These are phyloP conservation scores for Montipora sp. DNA, from an alignment of 64 coral and sea anemone species.

Conservation along the genomic window DNA sequence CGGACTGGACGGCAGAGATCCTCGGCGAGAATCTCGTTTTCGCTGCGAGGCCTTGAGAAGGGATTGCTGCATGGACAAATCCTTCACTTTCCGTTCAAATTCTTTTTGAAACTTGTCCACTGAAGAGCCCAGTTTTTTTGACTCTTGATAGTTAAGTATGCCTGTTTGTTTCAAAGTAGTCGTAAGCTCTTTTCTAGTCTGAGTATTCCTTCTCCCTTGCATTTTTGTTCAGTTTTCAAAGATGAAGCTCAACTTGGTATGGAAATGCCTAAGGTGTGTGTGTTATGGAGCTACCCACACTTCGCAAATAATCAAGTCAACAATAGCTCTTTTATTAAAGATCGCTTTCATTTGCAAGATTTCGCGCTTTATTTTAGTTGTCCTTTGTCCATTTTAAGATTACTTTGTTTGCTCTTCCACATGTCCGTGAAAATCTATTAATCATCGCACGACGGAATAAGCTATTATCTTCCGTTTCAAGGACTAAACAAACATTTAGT, in stretches of 20 bases:
- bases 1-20: neutral
- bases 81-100: constrained; percentile 23
- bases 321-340: neutral
- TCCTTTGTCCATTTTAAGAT: constrained; percentile 14
- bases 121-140: constrained; percentile 18
- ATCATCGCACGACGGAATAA: neutral
- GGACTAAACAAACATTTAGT: neutral
- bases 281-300: too few relatives aligned
- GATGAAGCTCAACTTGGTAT: neutral
- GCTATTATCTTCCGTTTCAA: constrained; percentile 9
- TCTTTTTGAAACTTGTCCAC: constrained; percentile 45
- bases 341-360: neutral
- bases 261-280: neutral
- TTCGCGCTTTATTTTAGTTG: neutral
- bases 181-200: neutral
- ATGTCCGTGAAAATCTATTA: neutral
- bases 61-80: constrained; percentile 21
- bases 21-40: constrained; percentile 10
- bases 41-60: constrained; percentile 1
- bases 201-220: neutral
- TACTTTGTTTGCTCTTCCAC: constrained; percentile 20
- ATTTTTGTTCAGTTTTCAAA: neutral
- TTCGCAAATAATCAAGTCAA: neutral
- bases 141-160: constrained; percentile 11
- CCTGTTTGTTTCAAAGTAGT: neutral